Evolutionary conservation across 2,888 invertebrate species (phyloP).

Genomic region (Bedellia somnulentella): DNA sequence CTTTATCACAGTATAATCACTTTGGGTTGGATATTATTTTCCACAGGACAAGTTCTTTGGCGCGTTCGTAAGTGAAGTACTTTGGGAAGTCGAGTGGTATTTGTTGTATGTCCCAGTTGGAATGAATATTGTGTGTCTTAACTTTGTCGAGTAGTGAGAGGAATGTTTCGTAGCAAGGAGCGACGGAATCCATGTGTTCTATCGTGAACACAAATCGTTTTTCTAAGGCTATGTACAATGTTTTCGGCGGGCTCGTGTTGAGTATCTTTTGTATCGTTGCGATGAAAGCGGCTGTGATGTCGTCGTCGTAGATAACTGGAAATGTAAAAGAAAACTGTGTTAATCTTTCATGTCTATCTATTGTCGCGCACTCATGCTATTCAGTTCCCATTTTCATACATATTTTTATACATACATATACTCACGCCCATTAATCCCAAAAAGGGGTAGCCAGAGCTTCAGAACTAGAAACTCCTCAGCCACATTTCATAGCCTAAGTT

Average conservation of each 20-base stretch:
- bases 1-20: too few species aligned
- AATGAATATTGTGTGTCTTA: conserved; percentile 33
- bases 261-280: conserved; percentile 70
- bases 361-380: too few species aligned
- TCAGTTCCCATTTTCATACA: too few species aligned
- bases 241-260: conserved; percentile 59
- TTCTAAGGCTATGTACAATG: conserved; percentile 75
- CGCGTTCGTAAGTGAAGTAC: conserved; percentile 80
- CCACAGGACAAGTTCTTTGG: conserved; percentile 76
- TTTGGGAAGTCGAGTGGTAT: conserved; percentile 73
- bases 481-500: too few species aligned
- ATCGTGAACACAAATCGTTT: conserved; percentile 86
- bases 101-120: conserved; percentile 62
- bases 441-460: too few species aligned
- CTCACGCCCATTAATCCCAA: too few species aligned
- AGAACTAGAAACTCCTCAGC: too few species aligned
- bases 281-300: conserved; percentile 78
- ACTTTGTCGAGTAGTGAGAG: conserved; percentile 60
- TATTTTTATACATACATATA: too few species aligned
- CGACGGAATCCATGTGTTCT: conserved; percentile 77
- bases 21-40: conserved; percentile 59
- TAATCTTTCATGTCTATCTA: too few species aligned
- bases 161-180: conserved; percentile 87
- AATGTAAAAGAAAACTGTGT: conserved; percentile 17
- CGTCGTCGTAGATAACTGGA: conserved; percentile 83